Conservation (phyloP, 2,888 invertebrate species). For the Mactromeris polynyma region DNA sequence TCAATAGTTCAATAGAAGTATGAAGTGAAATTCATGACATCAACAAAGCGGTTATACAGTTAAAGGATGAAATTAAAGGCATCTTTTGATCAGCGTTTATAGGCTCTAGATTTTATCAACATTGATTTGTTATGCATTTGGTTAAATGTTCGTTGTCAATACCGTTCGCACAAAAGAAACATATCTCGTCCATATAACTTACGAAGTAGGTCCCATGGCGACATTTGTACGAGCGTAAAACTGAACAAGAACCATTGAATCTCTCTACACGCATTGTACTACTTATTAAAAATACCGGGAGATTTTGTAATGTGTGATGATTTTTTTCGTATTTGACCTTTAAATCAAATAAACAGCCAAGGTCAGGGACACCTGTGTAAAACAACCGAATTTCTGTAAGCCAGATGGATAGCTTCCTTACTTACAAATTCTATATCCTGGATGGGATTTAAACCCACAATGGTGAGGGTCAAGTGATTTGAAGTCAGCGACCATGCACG, state of each 20-base stretch:
- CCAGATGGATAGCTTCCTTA: too few relatives aligned
- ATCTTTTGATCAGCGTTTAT: background rate
- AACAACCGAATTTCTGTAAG: too few relatives aligned
- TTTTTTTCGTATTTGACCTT: too few relatives aligned
- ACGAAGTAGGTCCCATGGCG: background rate
- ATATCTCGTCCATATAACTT: background rate
- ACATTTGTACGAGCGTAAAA: background rate
- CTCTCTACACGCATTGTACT: background rate
- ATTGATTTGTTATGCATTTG: background rate
- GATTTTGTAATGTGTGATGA: too few relatives aligned
- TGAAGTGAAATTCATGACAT: constrained; percentile 3
- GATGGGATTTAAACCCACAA: too few relatives aligned
- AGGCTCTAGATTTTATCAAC: background rate
- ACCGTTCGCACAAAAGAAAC: background rate
- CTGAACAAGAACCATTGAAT: background rate
- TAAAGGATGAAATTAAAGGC: background rate
- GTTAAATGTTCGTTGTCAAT: background rate
- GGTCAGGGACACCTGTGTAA: too few relatives aligned
- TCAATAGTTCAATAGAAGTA: background rate
- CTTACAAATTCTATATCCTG: too few relatives aligned
- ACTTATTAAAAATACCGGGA: too few relatives aligned
- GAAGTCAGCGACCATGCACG: too few relatives aligned
- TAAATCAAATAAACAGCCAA: too few relatives aligned
- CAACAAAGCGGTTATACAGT: background rate
- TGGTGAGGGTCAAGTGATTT: too few relatives aligned